A percentile compares a stretch with the other conserved stretches of the same genome.
These are phyloP conservation scores for Sus cebifrons DNA, from an alignment of 2,797 vertebrate species.

Conservation along the genomic window DNA sequence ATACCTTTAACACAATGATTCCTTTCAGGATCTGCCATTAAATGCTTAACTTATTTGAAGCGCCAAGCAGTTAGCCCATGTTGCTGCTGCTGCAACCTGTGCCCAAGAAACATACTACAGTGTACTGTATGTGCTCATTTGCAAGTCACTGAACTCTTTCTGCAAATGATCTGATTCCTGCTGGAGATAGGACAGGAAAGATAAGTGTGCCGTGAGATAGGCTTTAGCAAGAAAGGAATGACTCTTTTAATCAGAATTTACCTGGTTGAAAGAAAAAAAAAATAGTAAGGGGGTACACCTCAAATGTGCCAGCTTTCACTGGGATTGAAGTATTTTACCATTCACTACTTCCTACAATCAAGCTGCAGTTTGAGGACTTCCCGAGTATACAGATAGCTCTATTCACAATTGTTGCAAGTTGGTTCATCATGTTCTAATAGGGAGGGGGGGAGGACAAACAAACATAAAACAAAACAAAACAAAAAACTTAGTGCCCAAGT, in stretches of 20 bases:
- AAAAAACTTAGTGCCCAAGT: constrained; percentile 75
- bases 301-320: constrained; percentile 59
- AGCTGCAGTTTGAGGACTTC: constrained; percentile 82
- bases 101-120: constrained; percentile 87
- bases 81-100: constrained; percentile 87
- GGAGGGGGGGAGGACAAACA: constrained; percentile 78
- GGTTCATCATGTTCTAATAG: constrained; percentile 84
- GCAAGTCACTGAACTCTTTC: constrained; percentile 89
- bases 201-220: constrained; percentile 85
- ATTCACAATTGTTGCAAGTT: constrained; percentile 84
- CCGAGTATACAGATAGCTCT: constrained; percentile 85
- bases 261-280: neutral
- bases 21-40: constrained; percentile 88
- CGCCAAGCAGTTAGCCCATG: constrained; percentile 87
- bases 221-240: constrained; percentile 69
- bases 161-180: constrained; percentile 86
- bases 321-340: constrained; percentile 81
- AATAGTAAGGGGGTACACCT: neutral
- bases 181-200: constrained; percentile 85
- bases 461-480: constrained; percentile 83
- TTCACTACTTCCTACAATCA: constrained; percentile 80
- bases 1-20: constrained; percentile 87
- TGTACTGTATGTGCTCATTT: constrained; percentile 84
- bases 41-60: constrained; percentile 90
- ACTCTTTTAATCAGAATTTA: constrained; percentile 32